These are phyloP conservation scores for Glossosoma conforme DNA, from an alignment of 1,140 invertebrate genomes.

Conservation along the genomic window DNA sequence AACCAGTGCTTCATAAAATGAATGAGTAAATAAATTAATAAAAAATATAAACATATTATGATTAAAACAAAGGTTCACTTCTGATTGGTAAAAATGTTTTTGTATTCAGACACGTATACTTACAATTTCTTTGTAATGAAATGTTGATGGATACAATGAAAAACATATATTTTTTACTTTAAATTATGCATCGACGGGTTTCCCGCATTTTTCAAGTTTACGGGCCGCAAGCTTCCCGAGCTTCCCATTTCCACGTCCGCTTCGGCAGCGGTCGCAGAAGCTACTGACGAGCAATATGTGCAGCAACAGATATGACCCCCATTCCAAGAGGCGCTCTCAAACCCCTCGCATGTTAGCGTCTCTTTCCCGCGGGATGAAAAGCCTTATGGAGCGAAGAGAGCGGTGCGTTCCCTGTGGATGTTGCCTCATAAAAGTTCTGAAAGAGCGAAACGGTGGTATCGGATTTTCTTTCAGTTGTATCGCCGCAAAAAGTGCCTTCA, in stretches of 20 bases:
- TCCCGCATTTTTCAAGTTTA: neutral
- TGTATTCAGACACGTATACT: too few relatives aligned
- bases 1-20: too few relatives aligned
- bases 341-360: neutral
- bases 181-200: too few relatives aligned
- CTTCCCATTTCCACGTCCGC: constrained; percentile 2
- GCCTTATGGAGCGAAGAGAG: neutral
- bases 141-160: too few relatives aligned
- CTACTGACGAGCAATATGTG: constrained; percentile 20
- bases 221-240: neutral
- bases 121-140: too few relatives aligned
- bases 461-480: neutral
- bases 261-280: constrained; percentile 9
- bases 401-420: neutral
- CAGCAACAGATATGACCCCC: constrained; percentile 22
- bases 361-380: neutral
- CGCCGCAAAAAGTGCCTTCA: too few relatives aligned
- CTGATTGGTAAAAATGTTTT: too few relatives aligned
- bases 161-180: too few relatives aligned
- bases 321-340: constrained; percentile 2
- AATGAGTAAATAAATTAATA: too few relatives aligned
- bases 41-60: too few relatives aligned
- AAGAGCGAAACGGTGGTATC: neutral
- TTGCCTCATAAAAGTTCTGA: neutral
- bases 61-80: too few relatives aligned